Percentiles rank a stretch among this genome's conserved stretches.
Evolutionary conservation across 2,113 vertebrate genomes (phyloP).

Genomic region (Saguinus midas): DNA sequence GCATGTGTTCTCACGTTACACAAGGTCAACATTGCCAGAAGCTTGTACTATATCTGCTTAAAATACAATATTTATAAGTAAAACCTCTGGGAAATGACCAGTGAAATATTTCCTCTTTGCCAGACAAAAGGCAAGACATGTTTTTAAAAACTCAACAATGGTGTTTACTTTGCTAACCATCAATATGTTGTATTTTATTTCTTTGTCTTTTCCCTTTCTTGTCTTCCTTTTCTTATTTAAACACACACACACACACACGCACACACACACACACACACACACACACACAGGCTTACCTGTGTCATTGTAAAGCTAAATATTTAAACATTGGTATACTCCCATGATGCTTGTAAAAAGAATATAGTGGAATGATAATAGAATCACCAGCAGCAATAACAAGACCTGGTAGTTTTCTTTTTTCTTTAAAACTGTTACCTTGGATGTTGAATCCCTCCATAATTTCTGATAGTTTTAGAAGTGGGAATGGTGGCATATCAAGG

Average conservation of each 20-base stretch:
- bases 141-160: constrained; percentile 20
- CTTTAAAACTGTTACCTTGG: constrained; percentile 57
- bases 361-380: not conserved
- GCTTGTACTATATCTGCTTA: constrained; percentile 17
- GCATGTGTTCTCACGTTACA: not conserved
- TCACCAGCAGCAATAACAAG: not conserved
- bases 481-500: constrained; percentile 63
- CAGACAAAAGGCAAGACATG: not conserved
- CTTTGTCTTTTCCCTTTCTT: not conserved
- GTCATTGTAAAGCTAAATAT: not conserved
- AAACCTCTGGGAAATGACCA: not conserved
- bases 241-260: not conserved
- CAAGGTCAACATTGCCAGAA: not conserved
- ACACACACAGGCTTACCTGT: not conserved
- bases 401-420: constrained; percentile 45
- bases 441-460: constrained; percentile 71
- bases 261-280: not conserved
- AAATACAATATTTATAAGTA: constrained; percentile 29
- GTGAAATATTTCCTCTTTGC: constrained; percentile 24
- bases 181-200: not conserved
- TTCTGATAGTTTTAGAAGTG: constrained; percentile 62
- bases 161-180: constrained; percentile 11
- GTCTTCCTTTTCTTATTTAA: not conserved
- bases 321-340: not conserved
- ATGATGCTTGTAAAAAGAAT: not conserved